Conservation (phyloP, 1,140 invertebrate species). For the Cecropterus lyciades region DNA sequence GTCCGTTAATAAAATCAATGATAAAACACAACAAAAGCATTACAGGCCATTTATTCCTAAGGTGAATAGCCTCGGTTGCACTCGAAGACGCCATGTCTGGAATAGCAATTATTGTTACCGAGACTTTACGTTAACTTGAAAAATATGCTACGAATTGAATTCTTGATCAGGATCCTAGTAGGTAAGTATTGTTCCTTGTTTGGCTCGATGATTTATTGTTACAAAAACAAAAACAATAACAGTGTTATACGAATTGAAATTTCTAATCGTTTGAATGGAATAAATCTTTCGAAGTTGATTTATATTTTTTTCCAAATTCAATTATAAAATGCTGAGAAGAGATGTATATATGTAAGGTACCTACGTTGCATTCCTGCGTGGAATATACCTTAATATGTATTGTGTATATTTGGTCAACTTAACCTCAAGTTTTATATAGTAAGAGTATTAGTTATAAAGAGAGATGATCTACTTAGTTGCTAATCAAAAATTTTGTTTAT, state of each 20-base stretch:
- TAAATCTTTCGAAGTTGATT: background rate
- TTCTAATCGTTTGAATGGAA: background rate
- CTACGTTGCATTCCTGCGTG: no score
- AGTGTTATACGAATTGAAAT: background rate
- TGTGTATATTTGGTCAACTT: no score
- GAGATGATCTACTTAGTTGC: no score
- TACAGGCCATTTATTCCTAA: constrained; percentile 73
- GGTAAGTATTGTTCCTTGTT: background rate
- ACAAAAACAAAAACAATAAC: background rate
- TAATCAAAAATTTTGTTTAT: no score
- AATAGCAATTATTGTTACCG: constrained; percentile 73
- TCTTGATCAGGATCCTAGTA: constrained; percentile 17
- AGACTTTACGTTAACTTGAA: constrained; percentile 30
- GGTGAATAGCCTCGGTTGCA: constrained; percentile 69
- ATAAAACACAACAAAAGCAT: constrained; percentile 63
- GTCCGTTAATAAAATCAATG: constrained; percentile 47
- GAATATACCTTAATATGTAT: no score
- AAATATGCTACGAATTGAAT: constrained; percentile 32
- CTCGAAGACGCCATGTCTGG: constrained; percentile 65
- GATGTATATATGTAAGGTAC: background rate
- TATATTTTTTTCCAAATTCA: background rate
- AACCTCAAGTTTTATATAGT: no score
- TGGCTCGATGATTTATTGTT: constrained; percentile 4
- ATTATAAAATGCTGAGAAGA: background rate
- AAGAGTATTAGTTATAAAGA: no score